Evolutionary conservation across 1,140 invertebrate species (phyloP), one percentile per base, ranked within the genome.

Genomic region (Eriosoma lanigerum): DNA sequence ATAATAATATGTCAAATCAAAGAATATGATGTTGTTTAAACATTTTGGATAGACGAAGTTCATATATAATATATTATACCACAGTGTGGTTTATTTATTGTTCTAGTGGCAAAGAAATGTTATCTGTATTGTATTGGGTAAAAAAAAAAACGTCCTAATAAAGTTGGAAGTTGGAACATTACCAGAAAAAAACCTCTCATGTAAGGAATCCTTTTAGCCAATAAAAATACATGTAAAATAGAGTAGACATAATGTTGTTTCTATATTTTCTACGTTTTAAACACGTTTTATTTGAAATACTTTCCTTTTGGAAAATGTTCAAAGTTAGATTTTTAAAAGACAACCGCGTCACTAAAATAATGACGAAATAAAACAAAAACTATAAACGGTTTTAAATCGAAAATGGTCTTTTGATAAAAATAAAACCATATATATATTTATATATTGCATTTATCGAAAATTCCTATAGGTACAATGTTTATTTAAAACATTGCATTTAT

Each of bases 211-310:
- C 46, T 52, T 52, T 72, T 46, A 26, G 46, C 24, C 26, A 72
- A 72, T 72, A 38, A 72, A 68, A 72, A 52, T 72, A 52, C 17
- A 72, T 4, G n/a, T 68, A 46, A n/a, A 68, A 68, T n/a, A 68
- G 21, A 17, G 8, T 17, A 21, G 9, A 3, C 17, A 3, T n/a
- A n/a, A 52, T 52, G 48, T 72, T 52, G 46, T 72, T 52, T 29
- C 17, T 72, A 72, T 52, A 72, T 72, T 52, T 72, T 72, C 29
- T 29, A 52, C 9, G 44, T 66, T 29, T 72, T 72, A 52, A 72
- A 72, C 68, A 70, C 46, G 24, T 72, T 52, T 72, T 52, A 29
- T 72, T 72, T 72, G 68, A 72, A 52, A 24, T 72, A 72, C 29
- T 72, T 72, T 52, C 3, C 15, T 50, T 70, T 29, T 50, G 24